These are phyloP conservation scores for Poeciliopsis occidentalis DNA, from an alignment of 2,113 vertebrate genomes.

Conservation along the genomic window DNA sequence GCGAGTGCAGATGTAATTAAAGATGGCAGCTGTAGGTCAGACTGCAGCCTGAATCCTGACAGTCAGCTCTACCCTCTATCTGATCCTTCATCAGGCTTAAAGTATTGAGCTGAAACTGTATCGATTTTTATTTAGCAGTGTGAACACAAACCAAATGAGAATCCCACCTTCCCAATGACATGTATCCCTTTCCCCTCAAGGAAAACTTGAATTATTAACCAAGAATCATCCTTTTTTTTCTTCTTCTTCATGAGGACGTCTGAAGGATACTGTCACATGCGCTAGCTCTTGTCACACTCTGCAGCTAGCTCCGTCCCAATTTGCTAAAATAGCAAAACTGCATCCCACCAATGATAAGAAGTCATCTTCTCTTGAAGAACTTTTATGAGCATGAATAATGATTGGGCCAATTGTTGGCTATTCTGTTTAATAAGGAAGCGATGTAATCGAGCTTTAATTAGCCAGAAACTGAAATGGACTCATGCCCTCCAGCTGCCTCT, in stretches of 20 bases:
- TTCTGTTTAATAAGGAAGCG: constrained; percentile 66
- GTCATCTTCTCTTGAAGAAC: constrained; percentile 75
- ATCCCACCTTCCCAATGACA: constrained; percentile 14
- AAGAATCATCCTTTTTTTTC: constrained; percentile 3
- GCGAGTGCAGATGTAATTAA: constrained; percentile 11
- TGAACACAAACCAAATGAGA: constrained; percentile 48
- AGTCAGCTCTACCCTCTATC: background rate
- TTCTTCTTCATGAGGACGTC: constrained; percentile 22
- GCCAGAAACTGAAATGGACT: constrained; percentile 74
- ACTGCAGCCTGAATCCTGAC: background rate
- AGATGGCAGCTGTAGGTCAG: background rate
- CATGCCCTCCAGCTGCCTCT: constrained; percentile 61
- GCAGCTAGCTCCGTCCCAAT: constrained; percentile 33
- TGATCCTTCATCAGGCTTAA: constrained; percentile 43
- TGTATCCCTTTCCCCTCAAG: constrained; percentile 47
- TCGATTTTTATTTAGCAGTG: constrained; percentile 58
- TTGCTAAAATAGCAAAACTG: constrained; percentile 62
- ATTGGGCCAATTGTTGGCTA: constrained; percentile 67
- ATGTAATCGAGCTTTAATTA: constrained; percentile 80
- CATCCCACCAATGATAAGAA: constrained; percentile 59
- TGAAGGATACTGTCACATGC: constrained; percentile 44
- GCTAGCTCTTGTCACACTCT: constrained; percentile 53
- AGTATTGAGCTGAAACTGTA: constrained; percentile 32
- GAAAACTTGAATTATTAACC: constrained; percentile 39
- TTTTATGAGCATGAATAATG: constrained; percentile 72